phyloP scores from a whole-genome alignment of 2,113 vertebrate species.

The Solenodon paradoxus region DNA sequence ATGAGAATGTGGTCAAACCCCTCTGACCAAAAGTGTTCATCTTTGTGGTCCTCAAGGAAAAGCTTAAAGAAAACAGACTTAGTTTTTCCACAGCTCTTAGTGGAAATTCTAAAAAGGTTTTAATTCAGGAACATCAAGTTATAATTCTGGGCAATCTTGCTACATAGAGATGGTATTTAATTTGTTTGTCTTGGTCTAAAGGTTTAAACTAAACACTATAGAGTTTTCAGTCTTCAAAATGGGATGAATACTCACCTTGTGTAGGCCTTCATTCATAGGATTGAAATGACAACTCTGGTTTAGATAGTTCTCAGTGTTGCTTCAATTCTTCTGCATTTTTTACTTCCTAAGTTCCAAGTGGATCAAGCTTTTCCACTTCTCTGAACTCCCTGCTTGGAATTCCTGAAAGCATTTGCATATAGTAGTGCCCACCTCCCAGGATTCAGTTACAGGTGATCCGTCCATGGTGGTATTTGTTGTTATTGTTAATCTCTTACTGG shows the following conservation, averaged over 20 bases:
- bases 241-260: accelerated
- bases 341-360: not conserved
- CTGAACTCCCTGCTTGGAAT: not conserved
- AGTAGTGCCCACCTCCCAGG: no score
- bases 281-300: not conserved
- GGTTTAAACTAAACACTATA: not conserved
- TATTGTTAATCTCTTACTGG: not conserved
- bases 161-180: not conserved
- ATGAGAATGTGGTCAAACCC: not conserved
- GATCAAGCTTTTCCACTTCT: not conserved
- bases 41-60: not conserved
- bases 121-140: not conserved
- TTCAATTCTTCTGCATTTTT: not conserved
- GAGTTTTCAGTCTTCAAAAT: not conserved
- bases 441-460: not conserved
- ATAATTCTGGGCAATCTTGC: not conserved
- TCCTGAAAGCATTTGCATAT: not conserved
- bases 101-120: not conserved
- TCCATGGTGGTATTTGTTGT: not conserved
- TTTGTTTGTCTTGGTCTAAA: not conserved
- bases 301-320: not conserved
- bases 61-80: not conserved
- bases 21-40: not conserved
- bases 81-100: not conserved
- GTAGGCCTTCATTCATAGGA: not conserved